These are phyloP conservation scores for Diabrotica balteata DNA, from an alignment of 2,888 invertebrate species.

Conservation along the genomic window DNA sequence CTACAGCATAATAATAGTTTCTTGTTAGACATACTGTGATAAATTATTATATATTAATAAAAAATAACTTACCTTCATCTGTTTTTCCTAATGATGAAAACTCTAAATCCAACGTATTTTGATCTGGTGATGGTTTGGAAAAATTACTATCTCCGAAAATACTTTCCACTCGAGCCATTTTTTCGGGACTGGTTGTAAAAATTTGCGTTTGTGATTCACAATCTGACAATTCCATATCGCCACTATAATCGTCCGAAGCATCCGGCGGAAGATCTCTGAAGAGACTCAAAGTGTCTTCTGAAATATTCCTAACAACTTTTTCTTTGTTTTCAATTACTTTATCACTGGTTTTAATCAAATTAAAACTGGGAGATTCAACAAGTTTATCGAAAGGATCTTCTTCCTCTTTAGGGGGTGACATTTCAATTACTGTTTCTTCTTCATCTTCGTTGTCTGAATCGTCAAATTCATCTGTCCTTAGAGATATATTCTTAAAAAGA, in stretches of 20 bases:
- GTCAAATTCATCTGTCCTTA: constrained; percentile 37
- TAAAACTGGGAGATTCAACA: constrained; percentile 63
- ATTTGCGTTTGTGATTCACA: constrained; percentile 62
- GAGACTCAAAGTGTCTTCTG: constrained; percentile 59
- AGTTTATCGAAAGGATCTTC: constrained; percentile 64
- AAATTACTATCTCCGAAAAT: constrained; percentile 64
- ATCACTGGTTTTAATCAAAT: constrained; percentile 54
- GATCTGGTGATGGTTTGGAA: constrained; percentile 66
- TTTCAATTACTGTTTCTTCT: constrained; percentile 43
- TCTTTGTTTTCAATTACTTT: constrained; percentile 27
- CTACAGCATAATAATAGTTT: too few species aligned
- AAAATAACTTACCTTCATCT: constrained; percentile 45
- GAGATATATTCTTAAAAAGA: constrained; percentile 1
- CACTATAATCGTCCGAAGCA: constrained; percentile 63
- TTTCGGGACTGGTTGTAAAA: constrained; percentile 40
- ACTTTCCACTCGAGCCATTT: constrained; percentile 52
- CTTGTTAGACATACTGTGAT: too few species aligned
- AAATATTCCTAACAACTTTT: constrained; percentile 48
- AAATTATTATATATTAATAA: constrained; percentile 4
- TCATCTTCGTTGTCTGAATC: constrained; percentile 52
- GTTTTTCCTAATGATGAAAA: constrained; percentile 47
- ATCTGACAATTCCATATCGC: constrained; percentile 68
- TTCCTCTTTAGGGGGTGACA: constrained; percentile 36
- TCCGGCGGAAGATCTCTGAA: constrained; percentile 57
- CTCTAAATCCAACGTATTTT: constrained; percentile 57